Conservation (phyloP, 64 coral and sea anemone genomes). For the Catalaphyllia jardinei region DNA sequence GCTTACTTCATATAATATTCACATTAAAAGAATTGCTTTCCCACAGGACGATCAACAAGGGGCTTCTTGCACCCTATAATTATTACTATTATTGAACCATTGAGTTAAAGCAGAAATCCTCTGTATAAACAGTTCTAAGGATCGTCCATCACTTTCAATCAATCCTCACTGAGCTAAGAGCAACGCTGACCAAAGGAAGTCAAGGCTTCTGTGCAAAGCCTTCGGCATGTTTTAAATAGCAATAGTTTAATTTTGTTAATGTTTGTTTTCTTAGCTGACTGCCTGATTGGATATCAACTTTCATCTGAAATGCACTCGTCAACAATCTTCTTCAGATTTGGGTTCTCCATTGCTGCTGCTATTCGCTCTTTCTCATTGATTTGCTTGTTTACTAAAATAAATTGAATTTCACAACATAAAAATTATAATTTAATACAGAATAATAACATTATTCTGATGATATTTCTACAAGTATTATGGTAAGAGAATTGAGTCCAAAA, state of each 20-base stretch:
- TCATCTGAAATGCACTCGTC: slow-evolving; percentile 90
- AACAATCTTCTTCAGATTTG: slow-evolving; percentile 95
- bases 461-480: no score
- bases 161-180: not conserved
- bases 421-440: not conserved
- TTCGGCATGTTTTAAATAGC: not conserved
- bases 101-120: no score
- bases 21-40: no score
- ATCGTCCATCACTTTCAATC: no score
- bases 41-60: no score
- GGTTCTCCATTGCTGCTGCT: slow-evolving; percentile 99
- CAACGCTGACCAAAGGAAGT: not conserved
- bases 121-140: no score
- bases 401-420: not conserved
- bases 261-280: not conserved
- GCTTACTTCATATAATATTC: no score
- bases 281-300: slow-evolving; percentile 19
- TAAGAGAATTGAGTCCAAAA: no score
- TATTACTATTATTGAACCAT: no score
- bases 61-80: no score
- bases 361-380: slow-evolving; percentile 98
- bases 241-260: not conserved
- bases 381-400: slow-evolving; percentile 95
- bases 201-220: not conserved
- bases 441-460: not conserved